These are phyloP conservation scores for Harpagoxenus sublaevis DNA, from an alignment of 2,888 invertebrate species.

Conservation along the genomic window DNA sequence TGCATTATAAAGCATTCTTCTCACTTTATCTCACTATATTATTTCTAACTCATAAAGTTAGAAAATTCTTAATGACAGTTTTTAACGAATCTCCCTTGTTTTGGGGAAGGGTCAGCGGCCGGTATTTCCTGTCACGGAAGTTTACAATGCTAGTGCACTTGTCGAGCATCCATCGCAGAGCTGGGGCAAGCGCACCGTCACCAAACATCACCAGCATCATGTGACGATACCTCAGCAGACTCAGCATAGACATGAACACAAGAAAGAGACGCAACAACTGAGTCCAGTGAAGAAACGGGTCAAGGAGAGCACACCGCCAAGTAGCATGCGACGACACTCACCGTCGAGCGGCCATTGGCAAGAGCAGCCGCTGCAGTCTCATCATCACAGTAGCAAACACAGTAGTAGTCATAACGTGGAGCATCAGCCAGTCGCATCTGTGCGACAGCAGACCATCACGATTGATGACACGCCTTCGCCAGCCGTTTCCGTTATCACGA, in stretches of 20 bases:
- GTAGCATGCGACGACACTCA: constrained; percentile 84
- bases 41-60: neutral
- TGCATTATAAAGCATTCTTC: neutral
- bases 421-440: constrained; percentile 84
- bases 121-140: constrained; percentile 89
- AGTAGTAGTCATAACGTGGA: constrained; percentile 77
- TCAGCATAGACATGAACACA: constrained; percentile 89
- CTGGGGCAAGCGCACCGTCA: constrained; percentile 87
- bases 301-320: constrained; percentile 97
- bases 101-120: constrained; percentile 88
- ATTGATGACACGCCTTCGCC: constrained; percentile 98
- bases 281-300: constrained; percentile 99
- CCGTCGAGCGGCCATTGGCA: constrained; percentile 86
- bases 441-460: constrained; percentile 95
- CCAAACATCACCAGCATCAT: constrained; percentile 89
- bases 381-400: constrained; percentile 79
- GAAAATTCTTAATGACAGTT: neutral
- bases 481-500: constrained; percentile 97
- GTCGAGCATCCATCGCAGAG: constrained; percentile 87
- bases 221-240: constrained; percentile 88
- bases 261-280: constrained; percentile 95
- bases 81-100: constrained; percentile 76
- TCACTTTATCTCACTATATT: neutral
- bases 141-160: constrained; percentile 88
- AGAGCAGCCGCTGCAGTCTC: constrained; percentile 77